Base-by-base conservation (phyloP, 2,113 vertebrate genomes). In the Bombycilla garrulus region DNA sequence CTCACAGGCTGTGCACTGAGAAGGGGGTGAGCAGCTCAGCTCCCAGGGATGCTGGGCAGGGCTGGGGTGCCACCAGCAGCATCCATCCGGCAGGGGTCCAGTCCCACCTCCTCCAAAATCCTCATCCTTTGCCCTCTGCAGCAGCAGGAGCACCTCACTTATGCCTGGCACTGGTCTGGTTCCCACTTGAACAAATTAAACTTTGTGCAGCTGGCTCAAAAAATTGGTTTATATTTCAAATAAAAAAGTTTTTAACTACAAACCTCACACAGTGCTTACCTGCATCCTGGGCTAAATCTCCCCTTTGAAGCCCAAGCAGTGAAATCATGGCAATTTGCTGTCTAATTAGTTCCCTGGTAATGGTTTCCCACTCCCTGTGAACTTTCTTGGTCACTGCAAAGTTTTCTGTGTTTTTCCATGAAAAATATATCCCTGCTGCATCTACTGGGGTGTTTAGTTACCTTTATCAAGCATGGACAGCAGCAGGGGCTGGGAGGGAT, bases 131-230 rank as follows among this genome's bases (percentile, higher is more conserved):
- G 11, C 17, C 31, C 31, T 50, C 76, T 36, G 44, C 21, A 58
- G 17, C 2, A 3, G 47, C 70, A 73, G 33, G 17, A 72, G 20
- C 5, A 0, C n/a, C 47, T 76, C 0, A 0, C 14, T 62, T 16
- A 16, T 48, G 29, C 33, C 45, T 14, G 7, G 25, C 11, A 0
- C 2, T 8, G 20, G 7, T 17, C 28, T 45, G 36, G 60, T 36
- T 23, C 42, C 28, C 25, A 7, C 17, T 15, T 14, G 38, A 81
- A 22, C 0, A 2, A 25, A 26, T 57, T 48, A 40, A 72, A 25
- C 25, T 14, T 2, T 1, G 0, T 5, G 12, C 60, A 45, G 60
- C 28, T 53, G 12, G 10, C 56, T 76, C 28, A 22, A 67, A 9
- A 22, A 24, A 10, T 60, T 19, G 8, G 22, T 67, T 48, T 86